Evolutionary conservation across 1,140 invertebrate species (phyloP), one percentile per base, ranked within the genome.

Genomic region (Lethrus apterus): DNA sequence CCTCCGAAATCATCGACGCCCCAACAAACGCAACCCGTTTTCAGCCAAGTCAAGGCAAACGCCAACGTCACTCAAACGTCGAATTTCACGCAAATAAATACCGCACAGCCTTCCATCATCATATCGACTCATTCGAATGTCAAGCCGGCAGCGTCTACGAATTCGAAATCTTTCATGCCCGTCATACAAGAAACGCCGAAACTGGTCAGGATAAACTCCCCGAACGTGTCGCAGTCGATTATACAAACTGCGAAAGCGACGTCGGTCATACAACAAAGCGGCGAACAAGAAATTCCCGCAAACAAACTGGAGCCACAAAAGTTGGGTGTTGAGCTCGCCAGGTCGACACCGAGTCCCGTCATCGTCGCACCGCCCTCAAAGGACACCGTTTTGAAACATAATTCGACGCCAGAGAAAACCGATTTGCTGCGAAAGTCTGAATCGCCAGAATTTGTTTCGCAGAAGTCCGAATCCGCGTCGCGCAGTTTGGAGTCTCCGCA

Each of bases 301-400:
- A 19, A 42, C 10, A 23, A 42, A 42, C n/a, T 18, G 2, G 40
- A 34, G 29, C 11, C 38, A 23, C 21, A 44, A n/a, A 8, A 20
- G 4, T 44, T 44, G 29, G 34, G 29, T 20, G 43, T 33, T 4
- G 43, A 44, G 11, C 57, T 66, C 4, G 54, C 60, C 8, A 58
- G 65, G 10, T 71, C 70, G 0, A 70, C 70, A 3, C 69, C 70
- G 2, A 75, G 70, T 58, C 73, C 72, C 1, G 71, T 75, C 2
- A 74, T 74, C 49, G 70, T 74, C 0, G 55, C 69, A 13, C 13
- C 26, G 17, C 14, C 19, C 30, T 11, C 19, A 15, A 17, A 29
- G 14, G 9, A 15, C 14, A n/a, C n/a, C n/a, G n/a, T n/a, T n/a
- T n/a, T n/a, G n/a, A n/a, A n/a, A 23, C 4, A 26, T 21, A 17